Base-by-base conservation (phyloP, 1,140 invertebrate genomes). In the Panagrolaimus sp. region DNA sequence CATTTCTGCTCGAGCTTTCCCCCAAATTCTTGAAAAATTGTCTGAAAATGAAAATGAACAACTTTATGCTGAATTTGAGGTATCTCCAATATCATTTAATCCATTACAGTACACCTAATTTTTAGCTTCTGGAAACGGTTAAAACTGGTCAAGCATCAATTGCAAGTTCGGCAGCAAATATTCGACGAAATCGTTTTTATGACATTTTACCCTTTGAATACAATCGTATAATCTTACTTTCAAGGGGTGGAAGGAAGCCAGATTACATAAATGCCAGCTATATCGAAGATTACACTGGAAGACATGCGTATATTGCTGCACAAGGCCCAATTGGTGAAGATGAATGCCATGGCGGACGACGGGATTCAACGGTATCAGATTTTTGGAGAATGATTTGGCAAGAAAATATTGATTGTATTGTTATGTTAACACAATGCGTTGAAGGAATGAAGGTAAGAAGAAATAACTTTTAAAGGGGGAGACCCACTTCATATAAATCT, bases 311-410 rank as follows among this genome's bases (percentile, higher is more conserved):
- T 48, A 76, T 76, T 43, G 75, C 75, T n/a, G 64, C 77, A n/a
- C 75, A 76, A 64, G 76, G 71, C 9, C 75, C 75, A 12, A 67
- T 76, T 28, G 67, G 62, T 1, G 69, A 70, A 6, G 21, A 24
- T 26, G 75, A 76, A 73, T 73, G 67, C 83, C 84, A 76, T 9
- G 68, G 63, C 26, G 71, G 75, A 5, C 43, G 66, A 46, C 73
- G 75, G 32, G 44, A 75, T 8, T 65, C 21, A n/a, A 79, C 75
- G 6, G 46, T 76, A 26, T 71, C 72, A 38, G 79, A 80, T 14
- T 85, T 85, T 71, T 85, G 84, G 84, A 78, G 84, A 63, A 82
- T 84, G 80, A 76, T 84, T 43, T 85, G 84, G 84, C 83, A 85
- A 68, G 83, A 85, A 74, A 74, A 77, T 44, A 78, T 85, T 8